Evolutionary conservation across 2,888 invertebrate species (phyloP), one percentile per base, ranked within the genome.

Genomic region (Ypsolopha sequella): DNA sequence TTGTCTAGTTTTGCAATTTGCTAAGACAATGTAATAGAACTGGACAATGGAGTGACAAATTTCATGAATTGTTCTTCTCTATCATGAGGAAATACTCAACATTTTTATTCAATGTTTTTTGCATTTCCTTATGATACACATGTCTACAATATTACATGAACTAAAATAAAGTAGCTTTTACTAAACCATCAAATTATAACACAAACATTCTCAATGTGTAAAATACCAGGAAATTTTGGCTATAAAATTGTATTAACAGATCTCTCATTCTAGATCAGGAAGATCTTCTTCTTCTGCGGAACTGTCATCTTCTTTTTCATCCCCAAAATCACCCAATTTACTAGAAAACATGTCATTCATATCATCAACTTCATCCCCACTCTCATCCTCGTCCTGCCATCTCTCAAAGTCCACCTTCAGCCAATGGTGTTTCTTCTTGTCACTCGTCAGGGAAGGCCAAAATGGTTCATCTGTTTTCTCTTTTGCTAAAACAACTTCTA

Each of bases 321-420:
- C 76, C 41, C 70, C 74, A 55, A 69, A 70, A 46, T 70, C 67
- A 34, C 71, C 70, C 56, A 43, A 14, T 65, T 78, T 76, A 56
- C 68, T 67, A 10, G 73, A 68, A 54, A 81, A 77, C 73, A 80
- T 77, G 52, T 80, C 77, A 61, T 73, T 73, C 67, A 70, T 69
- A 35, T 73, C 69, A 56, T 73, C 72, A 55, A 70, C 55, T 43
- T 95, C 96, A 61, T 94, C 94, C 8, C 93, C 95, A 41, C 94
- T 95, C 54, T 98, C 98, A 66, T 96, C 95, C 80, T 98, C 98
- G 86, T 98, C 98, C 76, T 93, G 93, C 98, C 98, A 99, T 80
- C 97, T 96, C 71, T 95, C 93, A 76, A 99, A 99, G 74, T 99
- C 98, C 60, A 97, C 94, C 87, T 97, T 98, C 58, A 99, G 88